Evolutionary conservation across 2,797 vertebrate genomes (phyloP).

Genomic region (Galagoides demidoff): DNA sequence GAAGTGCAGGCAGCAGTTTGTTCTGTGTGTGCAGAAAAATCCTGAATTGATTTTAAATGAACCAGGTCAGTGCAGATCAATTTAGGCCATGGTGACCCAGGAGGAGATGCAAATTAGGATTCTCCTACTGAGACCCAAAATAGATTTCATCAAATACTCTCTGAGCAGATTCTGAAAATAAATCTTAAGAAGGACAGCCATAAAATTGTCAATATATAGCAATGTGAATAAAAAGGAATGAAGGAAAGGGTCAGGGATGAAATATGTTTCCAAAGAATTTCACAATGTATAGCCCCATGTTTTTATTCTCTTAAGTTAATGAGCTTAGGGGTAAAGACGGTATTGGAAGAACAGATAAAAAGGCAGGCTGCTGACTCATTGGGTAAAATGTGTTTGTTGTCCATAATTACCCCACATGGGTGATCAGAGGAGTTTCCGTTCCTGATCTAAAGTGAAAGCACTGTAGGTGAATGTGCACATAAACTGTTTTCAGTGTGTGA

Average conservation of each 20-base stretch:
- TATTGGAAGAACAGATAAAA: not conserved
- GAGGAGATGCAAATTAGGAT: slow-evolving; percentile 63
- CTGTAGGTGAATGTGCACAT: not conserved
- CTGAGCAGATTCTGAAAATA: slow-evolving; percentile 49
- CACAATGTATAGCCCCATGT: not conserved
- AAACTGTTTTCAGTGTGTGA: not conserved
- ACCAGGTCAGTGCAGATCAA: slow-evolving; percentile 51
- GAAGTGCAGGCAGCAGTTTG: slow-evolving; percentile 40
- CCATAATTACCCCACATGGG: not conserved
- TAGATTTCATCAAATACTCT: slow-evolving; percentile 58
- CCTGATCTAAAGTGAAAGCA: not conserved
- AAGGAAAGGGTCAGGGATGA: not conserved
- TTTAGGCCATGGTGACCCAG: slow-evolving; percentile 52
- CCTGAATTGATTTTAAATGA: slow-evolving; percentile 69
- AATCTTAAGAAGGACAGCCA: not conserved
- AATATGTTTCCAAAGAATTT: not conserved
- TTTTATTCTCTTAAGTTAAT: slow-evolving; percentile 1
- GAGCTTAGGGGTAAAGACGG: not conserved
- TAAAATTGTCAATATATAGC: slow-evolving; percentile 7
- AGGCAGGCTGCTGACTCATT: not conserved
- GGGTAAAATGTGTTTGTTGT: not conserved
- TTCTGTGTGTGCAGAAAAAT: slow-evolving; percentile 52
- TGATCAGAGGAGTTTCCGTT: not conserved
- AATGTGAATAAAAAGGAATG: slow-evolving; percentile 1
- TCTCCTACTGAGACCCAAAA: slow-evolving; percentile 70